phyloP scores from a whole-genome alignment of 2,888 invertebrate genomes.

The Apomyelois bistriatella region DNA sequence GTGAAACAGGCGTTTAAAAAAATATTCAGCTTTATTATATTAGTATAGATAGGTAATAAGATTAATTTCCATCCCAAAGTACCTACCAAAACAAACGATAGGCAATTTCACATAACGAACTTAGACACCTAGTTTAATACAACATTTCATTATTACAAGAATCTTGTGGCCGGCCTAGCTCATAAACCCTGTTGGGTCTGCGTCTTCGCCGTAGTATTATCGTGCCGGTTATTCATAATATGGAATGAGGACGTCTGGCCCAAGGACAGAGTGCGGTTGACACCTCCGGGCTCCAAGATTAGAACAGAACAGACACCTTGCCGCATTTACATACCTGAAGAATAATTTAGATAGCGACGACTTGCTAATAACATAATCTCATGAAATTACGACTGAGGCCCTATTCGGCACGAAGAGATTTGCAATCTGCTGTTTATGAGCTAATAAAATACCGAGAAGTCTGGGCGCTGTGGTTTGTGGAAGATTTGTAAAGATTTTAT shows the following conservation, averaged over 20 bases:
- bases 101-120: neutral
- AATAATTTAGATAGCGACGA: slow-evolving; percentile 8
- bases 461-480: no score
- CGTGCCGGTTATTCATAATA: slow-evolving; percentile 46
- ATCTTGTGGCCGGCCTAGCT: neutral
- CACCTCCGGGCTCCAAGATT: slow-evolving; percentile 25
- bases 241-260: slow-evolving; percentile 50
- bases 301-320: slow-evolving; percentile 12
- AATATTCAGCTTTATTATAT: no score
- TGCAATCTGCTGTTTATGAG: neutral
- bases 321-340: slow-evolving; percentile 9
- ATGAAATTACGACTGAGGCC: slow-evolving; percentile 3
- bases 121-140: neutral
- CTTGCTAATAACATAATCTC: slow-evolving; percentile 8
- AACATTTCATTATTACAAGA: neutral
- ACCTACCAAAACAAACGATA: no score
- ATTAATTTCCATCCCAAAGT: no score
- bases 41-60: no score
- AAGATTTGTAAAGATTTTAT: no score
- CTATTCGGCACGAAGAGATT: neutral
- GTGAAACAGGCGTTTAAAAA: no score
- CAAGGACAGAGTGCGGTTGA: slow-evolving; percentile 32
- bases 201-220: slow-evolving; percentile 28
- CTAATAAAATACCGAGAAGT: neutral
- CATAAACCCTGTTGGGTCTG: neutral